Conservation (phyloP, 2,797 vertebrate species). For the Cyclopterus lumpus region DNA sequence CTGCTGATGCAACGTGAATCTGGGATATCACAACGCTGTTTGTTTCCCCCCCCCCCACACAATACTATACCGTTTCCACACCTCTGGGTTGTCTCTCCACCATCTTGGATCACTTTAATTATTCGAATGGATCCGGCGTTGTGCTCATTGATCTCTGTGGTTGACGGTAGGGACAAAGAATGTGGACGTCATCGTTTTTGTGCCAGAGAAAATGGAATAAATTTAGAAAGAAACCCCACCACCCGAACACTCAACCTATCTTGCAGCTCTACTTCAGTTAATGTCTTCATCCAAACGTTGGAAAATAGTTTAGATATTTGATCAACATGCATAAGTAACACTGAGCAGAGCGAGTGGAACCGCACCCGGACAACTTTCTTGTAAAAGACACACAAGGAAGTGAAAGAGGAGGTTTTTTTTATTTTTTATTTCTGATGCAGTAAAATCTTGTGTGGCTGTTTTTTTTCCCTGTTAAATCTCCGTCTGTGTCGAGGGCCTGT, state of each 20-base stretch:
- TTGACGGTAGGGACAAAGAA: background rate
- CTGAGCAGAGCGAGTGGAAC: background rate
- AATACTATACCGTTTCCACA: background rate
- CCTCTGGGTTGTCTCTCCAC: background rate
- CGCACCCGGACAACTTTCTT: conserved; percentile 13
- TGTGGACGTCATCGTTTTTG: background rate
- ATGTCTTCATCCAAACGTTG: background rate
- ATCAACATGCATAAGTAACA: no score
- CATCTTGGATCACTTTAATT: background rate
- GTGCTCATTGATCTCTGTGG: background rate
- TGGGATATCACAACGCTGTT: background rate
- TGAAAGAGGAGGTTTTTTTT: conserved; percentile 4
- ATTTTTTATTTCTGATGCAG: background rate
- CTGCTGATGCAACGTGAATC: background rate
- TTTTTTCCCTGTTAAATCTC: conserved; percentile 13
- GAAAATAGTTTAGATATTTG: background rate
- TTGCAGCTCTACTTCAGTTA: background rate
- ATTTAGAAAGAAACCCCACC: background rate
- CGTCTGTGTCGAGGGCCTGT: background rate
- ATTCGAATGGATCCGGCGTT: background rate
- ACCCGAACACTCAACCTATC: background rate
- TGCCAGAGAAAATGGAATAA: background rate
- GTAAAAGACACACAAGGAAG: background rate
- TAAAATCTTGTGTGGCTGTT: background rate
- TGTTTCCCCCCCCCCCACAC: background rate